A percentile compares a stretch with the other conserved stretches of the same genome.
phyloP scores from a whole-genome alignment of 2,888 invertebrate species.

The Cantharis rufa region DNA sequence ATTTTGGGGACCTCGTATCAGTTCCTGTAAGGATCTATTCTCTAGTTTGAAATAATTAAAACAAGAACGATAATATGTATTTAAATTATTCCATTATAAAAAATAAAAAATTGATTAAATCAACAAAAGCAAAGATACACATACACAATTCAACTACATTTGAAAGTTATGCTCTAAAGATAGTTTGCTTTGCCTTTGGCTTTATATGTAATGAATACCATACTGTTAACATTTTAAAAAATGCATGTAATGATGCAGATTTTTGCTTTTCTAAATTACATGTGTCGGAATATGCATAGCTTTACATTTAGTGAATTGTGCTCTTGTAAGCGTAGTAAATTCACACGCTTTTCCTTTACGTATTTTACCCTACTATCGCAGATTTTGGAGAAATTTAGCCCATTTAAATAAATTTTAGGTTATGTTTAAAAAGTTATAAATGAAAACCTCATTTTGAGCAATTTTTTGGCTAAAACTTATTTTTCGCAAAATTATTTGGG shows the following conservation, averaged over 20 bases:
- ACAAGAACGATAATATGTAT: too few species aligned
- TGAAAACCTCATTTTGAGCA: too few species aligned
- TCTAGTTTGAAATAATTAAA: too few species aligned
- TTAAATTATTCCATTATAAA: too few species aligned
- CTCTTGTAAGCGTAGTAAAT: neutral
- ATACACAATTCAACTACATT: neutral
- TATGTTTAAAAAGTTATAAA: too few species aligned
- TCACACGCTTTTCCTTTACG: neutral
- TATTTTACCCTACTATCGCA: neutral
- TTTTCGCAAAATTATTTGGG: too few species aligned
- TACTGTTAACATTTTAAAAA: neutral
- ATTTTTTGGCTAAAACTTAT: too few species aligned
- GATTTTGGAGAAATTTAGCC: neutral
- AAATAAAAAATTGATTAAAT: too few species aligned
- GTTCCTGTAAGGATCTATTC: too few species aligned
- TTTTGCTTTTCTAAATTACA: neutral
- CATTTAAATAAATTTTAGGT: too few species aligned
- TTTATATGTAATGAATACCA: neutral
- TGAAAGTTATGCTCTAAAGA: neutral
- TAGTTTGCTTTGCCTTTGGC: neutral
- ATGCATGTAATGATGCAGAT: neutral
- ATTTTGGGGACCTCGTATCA: too few species aligned
- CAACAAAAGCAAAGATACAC: too few species aligned
- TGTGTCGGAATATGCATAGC: neutral
- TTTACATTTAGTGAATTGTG: neutral